These are phyloP conservation scores for Ceuthmochares aereus DNA, from an alignment of 2,113 vertebrate genomes.

Conservation along the genomic window DNA sequence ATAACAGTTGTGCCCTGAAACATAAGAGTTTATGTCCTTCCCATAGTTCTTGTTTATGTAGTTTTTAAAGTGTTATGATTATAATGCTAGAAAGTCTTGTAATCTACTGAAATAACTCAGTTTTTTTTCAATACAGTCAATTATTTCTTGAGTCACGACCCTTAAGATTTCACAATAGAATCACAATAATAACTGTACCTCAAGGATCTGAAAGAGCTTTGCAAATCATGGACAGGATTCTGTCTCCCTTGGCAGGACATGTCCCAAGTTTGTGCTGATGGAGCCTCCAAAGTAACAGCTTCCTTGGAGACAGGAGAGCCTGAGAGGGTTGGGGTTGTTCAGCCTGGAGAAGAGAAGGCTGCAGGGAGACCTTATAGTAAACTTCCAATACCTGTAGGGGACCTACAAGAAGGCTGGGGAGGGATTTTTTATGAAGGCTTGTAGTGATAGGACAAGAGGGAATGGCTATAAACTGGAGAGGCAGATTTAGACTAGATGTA, in stretches of 20 bases:
- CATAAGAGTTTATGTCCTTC: conserved; percentile 2
- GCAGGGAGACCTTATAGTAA: too few relatives aligned
- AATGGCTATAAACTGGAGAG: too few relatives aligned
- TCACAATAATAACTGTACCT: background rate
- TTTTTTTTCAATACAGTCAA: background rate
- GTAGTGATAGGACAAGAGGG: too few relatives aligned
- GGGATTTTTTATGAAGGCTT: too few relatives aligned
- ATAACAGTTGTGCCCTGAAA: background rate
- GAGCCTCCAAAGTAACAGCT: background rate
- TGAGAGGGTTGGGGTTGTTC: too few relatives aligned
- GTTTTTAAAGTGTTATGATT: conserved; percentile 29
- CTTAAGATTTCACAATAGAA: background rate
- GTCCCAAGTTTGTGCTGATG: background rate
- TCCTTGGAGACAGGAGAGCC: background rate
- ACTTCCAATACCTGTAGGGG: too few relatives aligned
- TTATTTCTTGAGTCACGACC: background rate
- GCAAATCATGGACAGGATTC: background rate
- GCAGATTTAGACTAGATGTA: too few relatives aligned
- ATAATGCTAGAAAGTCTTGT: background rate
- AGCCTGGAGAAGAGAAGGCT: too few relatives aligned
- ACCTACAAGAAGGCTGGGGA: too few relatives aligned
- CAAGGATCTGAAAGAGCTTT: conserved; percentile 1
- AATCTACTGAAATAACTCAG: background rate
- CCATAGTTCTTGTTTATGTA: conserved; percentile 40
- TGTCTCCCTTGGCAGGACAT: background rate